Evolutionary conservation across 2,888 invertebrate species (phyloP).

Genomic region (Caenorhabditis imperialis): DNA sequence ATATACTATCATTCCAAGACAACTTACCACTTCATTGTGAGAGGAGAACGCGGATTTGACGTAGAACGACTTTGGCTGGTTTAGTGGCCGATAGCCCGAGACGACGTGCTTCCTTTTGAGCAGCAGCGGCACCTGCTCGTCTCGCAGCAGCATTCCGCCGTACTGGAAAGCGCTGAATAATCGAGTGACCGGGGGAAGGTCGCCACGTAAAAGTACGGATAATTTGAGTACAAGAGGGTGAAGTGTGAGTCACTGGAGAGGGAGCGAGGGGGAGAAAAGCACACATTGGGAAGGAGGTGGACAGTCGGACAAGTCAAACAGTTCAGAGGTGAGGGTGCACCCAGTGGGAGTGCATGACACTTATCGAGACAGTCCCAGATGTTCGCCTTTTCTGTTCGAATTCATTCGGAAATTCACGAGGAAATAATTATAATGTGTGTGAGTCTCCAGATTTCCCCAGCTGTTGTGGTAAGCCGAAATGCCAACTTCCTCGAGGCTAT

Average conservation of each 20-base stretch:
- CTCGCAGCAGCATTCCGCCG: constrained; percentile 38
- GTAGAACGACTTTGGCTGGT: constrained; percentile 68
- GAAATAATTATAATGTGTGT: too few species aligned
- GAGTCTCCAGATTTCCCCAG: too few species aligned
- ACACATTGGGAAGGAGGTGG: constrained; percentile 21
- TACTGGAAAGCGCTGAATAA: background rate
- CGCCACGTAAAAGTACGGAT: too few species aligned
- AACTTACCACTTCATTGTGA: constrained; percentile 73
- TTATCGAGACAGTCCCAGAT: too few species aligned
- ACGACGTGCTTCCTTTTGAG: constrained; percentile 66
- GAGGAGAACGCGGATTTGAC: constrained; percentile 68
- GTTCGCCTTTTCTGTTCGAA: too few species aligned
- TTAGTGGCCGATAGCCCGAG: constrained; percentile 70
- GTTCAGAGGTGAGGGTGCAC: constrained; percentile 49
- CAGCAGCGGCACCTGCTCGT: constrained; percentile 64
- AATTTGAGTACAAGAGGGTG: constrained; percentile 4
- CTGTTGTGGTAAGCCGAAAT: too few species aligned
- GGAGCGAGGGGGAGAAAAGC: constrained; percentile 17
- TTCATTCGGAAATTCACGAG: too few species aligned
- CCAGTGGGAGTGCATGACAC: constrained; percentile 19
- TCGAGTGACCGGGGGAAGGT: background rate
- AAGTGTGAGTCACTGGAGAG: constrained; percentile 20
- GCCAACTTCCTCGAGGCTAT: too few species aligned
- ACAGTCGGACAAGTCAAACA: constrained; percentile 49
- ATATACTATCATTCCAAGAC: background rate